Conservation (phyloP, 1,140 invertebrate species). For the Dinothrombium tinctorium region DNA sequence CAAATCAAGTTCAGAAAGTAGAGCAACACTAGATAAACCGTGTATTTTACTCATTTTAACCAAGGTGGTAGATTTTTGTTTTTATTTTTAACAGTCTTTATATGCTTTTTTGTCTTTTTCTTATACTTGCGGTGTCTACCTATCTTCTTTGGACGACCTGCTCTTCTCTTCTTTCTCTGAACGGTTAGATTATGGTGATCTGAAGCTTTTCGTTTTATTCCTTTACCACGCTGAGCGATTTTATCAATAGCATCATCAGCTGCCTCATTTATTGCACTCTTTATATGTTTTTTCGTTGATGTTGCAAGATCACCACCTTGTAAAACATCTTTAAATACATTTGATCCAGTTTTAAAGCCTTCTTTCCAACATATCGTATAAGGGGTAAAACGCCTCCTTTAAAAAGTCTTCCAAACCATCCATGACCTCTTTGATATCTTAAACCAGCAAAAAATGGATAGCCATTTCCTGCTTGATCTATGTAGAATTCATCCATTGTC, state of each 20-base stretch:
- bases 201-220: too few relatives aligned
- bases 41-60: neutral
- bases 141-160: too few relatives aligned
- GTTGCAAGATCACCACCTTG: neutral
- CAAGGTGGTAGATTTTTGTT: neutral
- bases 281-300: neutral
- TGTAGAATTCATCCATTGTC: neutral
- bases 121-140: too few relatives aligned
- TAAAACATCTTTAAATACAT: too few relatives aligned
- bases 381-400: neutral
- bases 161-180: too few relatives aligned
- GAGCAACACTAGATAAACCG: neutral
- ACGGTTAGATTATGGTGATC: too few relatives aligned
- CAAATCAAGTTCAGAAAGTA: neutral
- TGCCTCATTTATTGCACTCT: neutral
- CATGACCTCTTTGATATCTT: constrained; percentile 1
- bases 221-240: neutral
- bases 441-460: neutral
- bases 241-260: neutral
- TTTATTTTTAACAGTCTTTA: neutral
- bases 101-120: too few relatives aligned
- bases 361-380: neutral
- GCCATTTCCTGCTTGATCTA: neutral
- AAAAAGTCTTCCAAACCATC: neutral
- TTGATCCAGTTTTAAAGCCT: neutral